These are phyloP conservation scores for Halictus rubicundus DNA, from an alignment of 1,140 invertebrate species.

Conservation along the genomic window DNA sequence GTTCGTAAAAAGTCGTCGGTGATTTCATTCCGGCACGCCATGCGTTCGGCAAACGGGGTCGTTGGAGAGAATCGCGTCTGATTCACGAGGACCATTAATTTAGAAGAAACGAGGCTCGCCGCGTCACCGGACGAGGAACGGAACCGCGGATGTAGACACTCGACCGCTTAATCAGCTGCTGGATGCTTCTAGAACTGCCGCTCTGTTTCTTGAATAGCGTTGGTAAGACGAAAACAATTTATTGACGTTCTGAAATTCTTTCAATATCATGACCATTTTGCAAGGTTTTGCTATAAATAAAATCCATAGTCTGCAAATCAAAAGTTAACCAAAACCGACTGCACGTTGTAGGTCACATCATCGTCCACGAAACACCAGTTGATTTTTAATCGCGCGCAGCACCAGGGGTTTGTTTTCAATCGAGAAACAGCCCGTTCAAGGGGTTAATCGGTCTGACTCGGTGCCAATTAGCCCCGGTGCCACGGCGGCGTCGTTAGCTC, in stretches of 20 bases:
- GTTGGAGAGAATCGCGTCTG: slow-evolving; percentile 31
- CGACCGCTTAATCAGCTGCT: slow-evolving; percentile 60
- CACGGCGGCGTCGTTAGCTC: too few species aligned
- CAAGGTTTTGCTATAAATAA: too few species aligned
- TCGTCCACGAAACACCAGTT: too few species aligned
- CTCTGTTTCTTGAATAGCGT: too few species aligned
- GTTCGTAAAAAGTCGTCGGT: neutral
- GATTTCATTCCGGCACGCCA: slow-evolving; percentile 16
- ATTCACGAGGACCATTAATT: slow-evolving; percentile 61
- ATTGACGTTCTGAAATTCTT: too few species aligned
- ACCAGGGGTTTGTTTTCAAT: slow-evolving; percentile 9
- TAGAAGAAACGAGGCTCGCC: slow-evolving; percentile 34
- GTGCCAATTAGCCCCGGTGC: slow-evolving; percentile 10
- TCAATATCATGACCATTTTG: too few species aligned
- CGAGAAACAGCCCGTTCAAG: slow-evolving; percentile 4
- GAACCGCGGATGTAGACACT: slow-evolving; percentile 54
- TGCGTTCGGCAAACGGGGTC: neutral
- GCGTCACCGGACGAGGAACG: slow-evolving; percentile 35
- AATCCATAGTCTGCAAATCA: too few species aligned
- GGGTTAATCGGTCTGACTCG: slow-evolving; percentile 24
- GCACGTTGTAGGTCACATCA: too few species aligned
- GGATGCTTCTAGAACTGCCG: slow-evolving; percentile 29
- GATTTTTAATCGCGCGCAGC: neutral
- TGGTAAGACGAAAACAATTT: too few species aligned
- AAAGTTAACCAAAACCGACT: too few species aligned